Percentiles rank a stretch among this genome's conserved stretches.
phyloP scores from a whole-genome alignment of 1,140 invertebrate genomes.

The Camponotus floridanus region DNA sequence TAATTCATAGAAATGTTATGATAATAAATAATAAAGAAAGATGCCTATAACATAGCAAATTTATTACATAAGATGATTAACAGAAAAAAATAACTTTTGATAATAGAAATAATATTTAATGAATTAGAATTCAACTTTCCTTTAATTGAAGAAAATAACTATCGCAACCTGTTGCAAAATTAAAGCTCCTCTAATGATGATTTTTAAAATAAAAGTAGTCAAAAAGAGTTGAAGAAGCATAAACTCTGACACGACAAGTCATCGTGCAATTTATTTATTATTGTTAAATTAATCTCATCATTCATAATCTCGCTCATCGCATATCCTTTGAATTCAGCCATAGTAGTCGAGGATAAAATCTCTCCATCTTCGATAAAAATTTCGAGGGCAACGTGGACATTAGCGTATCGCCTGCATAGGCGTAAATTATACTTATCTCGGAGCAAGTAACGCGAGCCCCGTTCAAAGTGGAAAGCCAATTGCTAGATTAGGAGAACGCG shows the following conservation, averaged over 20 bases:
- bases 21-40: too few species aligned
- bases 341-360: background rate
- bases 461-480: conserved; percentile 33
- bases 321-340: background rate
- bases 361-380: background rate
- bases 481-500: conserved; percentile 42
- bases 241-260: background rate
- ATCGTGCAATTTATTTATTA: background rate
- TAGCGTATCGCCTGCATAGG: conserved; percentile 25
- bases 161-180: too few species aligned
- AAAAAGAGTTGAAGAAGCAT: background rate
- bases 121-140: too few species aligned
- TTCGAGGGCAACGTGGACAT: conserved; percentile 4
- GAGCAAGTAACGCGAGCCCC: conserved; percentile 7
- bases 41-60: too few species aligned
- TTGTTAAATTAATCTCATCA: background rate
- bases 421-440: conserved; percentile 24
- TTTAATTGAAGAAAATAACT: too few species aligned
- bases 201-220: too few species aligned
- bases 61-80: too few species aligned
- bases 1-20: too few species aligned
- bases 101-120: too few species aligned
- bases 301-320: too few species aligned
- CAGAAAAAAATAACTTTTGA: too few species aligned
- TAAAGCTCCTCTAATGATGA: too few species aligned